Evolutionary conservation across 64 coral and sea anemone genomes (phyloP).

Genomic region (Montipora efflorescens): DNA sequence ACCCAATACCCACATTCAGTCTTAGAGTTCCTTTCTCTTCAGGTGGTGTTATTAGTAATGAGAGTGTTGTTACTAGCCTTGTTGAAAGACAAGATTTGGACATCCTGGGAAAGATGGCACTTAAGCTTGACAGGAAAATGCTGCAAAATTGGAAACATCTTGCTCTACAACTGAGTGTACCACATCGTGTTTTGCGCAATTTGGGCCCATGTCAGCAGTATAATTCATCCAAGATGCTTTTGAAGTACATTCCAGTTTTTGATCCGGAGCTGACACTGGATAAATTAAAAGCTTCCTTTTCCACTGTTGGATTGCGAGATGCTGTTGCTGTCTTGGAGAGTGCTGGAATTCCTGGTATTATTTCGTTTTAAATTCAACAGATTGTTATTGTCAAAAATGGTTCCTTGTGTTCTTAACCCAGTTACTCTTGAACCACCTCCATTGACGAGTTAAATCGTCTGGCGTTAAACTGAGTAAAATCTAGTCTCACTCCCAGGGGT

Average conservation of each 20-base stretch:
- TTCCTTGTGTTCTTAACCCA: too few species aligned
- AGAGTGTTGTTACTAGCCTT: constrained; percentile 68
- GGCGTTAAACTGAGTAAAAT: too few species aligned
- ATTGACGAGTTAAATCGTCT: too few species aligned
- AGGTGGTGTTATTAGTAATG: constrained; percentile 72
- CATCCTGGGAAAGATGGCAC: constrained; percentile 69
- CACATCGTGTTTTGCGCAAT: constrained; percentile 78
- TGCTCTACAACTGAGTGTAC: constrained; percentile 70
- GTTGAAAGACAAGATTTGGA: constrained; percentile 78
- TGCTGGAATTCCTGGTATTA: constrained; percentile 84
- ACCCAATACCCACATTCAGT: not conserved
- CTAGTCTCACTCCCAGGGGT: too few species aligned
- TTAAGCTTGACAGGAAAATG: constrained; percentile 59
- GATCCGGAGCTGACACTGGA: constrained; percentile 84
- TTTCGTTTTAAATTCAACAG: too few species aligned
- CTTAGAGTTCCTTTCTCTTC: not conserved
- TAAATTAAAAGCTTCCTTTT: constrained; percentile 56
- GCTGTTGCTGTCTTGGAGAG: constrained; percentile 73
- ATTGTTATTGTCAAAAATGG: too few species aligned
- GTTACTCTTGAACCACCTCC: too few species aligned
- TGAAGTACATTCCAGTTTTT: constrained; percentile 89
- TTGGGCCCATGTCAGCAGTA: constrained; percentile 75
- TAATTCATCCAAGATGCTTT: constrained; percentile 74
- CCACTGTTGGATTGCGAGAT: constrained; percentile 63
- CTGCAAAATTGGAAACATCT: constrained; percentile 75